Evolutionary conservation across 2,888 invertebrate genomes (phyloP), one percentile per base, ranked within the genome.

Genomic region (Allacma fusca): DNA sequence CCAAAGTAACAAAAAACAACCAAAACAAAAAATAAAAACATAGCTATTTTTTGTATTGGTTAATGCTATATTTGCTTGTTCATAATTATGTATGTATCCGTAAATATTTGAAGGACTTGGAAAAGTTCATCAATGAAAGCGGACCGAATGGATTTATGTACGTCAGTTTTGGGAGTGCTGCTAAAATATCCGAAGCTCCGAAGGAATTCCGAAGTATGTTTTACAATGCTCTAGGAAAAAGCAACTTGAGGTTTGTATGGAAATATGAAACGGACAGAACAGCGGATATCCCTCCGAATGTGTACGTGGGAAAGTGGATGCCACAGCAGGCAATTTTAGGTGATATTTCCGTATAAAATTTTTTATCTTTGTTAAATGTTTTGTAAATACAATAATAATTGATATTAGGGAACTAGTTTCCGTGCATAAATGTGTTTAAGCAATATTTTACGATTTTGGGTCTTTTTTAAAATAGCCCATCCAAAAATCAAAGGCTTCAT

Each of bases 401-500:
- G n/a, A n/a, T n/a, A n/a, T n/a, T n/a, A n/a, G n/a, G n/a, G n/a
- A n/a, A n/a, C n/a, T n/a, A n/a, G n/a, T n/a, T n/a, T n/a, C n/a
- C n/a, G n/a, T n/a, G n/a, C n/a, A n/a, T n/a, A n/a, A n/a, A n/a
- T n/a, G n/a, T n/a, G n/a, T n/a, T n/a, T n/a, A n/a, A n/a, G n/a
- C n/a, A n/a, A n/a, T n/a, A n/a, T n/a, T n/a, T n/a, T n/a, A n/a
- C n/a, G n/a, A n/a, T n/a, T n/a, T n/a, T n/a, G n/a, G n/a, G n/a
- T n/a, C n/a, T 29, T 19, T 50, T 50, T 50, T 1, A 19, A 9
- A 50, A 28, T 16, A 89, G 89, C 88, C 0, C 90, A 91, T 85
- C 87, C 87, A 1, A 89, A 89, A 77, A 87, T 90, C 0, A 88
- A 88, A 80, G 85, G 89, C 0, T 92, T 92, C 83, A 88, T 92